These are phyloP conservation scores for Lathronympha strigana DNA, from an alignment of 2,888 invertebrate genomes.

Conservation along the genomic window DNA sequence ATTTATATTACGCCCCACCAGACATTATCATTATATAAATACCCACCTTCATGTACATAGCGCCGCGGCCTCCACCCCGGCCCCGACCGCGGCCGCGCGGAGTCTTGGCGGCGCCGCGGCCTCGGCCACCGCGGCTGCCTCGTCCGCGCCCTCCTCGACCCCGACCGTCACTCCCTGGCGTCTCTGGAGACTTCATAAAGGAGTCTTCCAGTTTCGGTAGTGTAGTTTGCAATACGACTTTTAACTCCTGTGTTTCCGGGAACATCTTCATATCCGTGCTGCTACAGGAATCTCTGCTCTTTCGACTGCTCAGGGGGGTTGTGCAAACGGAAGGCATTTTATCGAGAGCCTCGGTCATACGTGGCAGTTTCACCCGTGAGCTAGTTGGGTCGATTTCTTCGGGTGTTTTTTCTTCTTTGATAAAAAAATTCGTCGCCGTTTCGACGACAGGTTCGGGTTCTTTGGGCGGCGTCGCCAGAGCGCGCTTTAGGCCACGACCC, in stretches of 20 bases:
- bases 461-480: slow-evolving; percentile 45
- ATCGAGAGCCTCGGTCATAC: slow-evolving; percentile 77
- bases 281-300: slow-evolving; percentile 55
- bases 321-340: slow-evolving; percentile 67
- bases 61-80: slow-evolving; percentile 73
- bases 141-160: slow-evolving; percentile 50
- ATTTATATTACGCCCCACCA: background rate
- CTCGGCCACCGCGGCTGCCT: slow-evolving; percentile 54
- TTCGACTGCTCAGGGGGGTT: slow-evolving; percentile 68
- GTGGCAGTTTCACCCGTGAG: slow-evolving; percentile 75
- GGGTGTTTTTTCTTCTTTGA: slow-evolving; percentile 48
- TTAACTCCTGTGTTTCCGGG: slow-evolving; percentile 55
- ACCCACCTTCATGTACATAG: slow-evolving; percentile 62
- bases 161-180: slow-evolving; percentile 50
- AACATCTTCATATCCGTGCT: slow-evolving; percentile 54
- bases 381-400: slow-evolving; percentile 72
- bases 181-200: slow-evolving; percentile 60
- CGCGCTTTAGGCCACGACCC: slow-evolving; percentile 63
- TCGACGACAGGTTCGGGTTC: slow-evolving; percentile 51
- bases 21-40: too few species aligned
- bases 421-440: slow-evolving; percentile 51
- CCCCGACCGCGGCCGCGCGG: slow-evolving; percentile 67
- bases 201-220: slow-evolving; percentile 57
- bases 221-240: slow-evolving; percentile 52
- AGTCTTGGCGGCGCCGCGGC: slow-evolving; percentile 53